Base-by-base conservation (phyloP, 1,140 invertebrate species). In the Papilio machaon region DNA sequence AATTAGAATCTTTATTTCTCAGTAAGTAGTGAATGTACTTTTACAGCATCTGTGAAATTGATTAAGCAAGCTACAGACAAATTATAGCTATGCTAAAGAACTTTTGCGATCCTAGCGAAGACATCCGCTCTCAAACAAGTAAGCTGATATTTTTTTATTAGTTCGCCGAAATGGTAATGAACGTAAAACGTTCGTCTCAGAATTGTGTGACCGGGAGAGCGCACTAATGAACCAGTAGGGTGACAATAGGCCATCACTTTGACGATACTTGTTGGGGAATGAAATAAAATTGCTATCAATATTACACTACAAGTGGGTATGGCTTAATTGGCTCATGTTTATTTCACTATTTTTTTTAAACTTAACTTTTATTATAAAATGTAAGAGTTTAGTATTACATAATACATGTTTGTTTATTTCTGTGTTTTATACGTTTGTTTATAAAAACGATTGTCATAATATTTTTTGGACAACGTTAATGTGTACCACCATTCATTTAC, bases 141-240 rank as follows among this genome's bases (percentile, higher is more conserved):
- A 73, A 73, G 46, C n/a, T 23, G 47, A 76, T 52, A 52, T 47
- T 76, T 76, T 75, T 49, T 76, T 52, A 76, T 76, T 76, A 46
- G 19, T 76, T 76, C 74, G 47, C 9, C 74, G 74, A 52, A 76
- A 23, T 47, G 19, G 52, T 13, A 46, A 19, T 73, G 47, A 73
- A 30, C 47, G 43, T 75, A 75, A 49, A 76, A 76, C 74, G 11
- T 52, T 76, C 74, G 23, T 76, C 46, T 49, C 43, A 19, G 19
- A 30, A 19, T 49, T 52, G 47, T 75, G 73, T 70, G 47, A 52
- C 43, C 74, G 19, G 46, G 15, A 73, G 15, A 52, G 9, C 47
- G 74, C 47, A 30, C 8, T 54, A 54, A 76, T 76, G 43, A 76
- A 30, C 74, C 19, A 30, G 11, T 76, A 76, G 47, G 74, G 74